phyloP scores from a whole-genome alignment of 2,113 vertebrate genomes.

The Limnothrissa miodon region DNA sequence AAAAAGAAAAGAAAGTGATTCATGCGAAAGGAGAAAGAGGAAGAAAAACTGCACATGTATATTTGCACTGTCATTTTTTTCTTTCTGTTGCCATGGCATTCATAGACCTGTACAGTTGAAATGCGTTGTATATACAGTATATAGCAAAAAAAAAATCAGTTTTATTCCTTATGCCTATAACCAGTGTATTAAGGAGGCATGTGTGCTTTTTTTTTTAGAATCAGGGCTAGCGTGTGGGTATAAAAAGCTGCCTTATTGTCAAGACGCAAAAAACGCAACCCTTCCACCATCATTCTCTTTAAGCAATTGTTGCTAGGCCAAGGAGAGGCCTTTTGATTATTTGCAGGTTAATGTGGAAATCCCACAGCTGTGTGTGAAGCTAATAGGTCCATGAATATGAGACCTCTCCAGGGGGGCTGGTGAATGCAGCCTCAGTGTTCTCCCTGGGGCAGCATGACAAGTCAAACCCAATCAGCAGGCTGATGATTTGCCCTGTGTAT shows the following conservation, averaged over 20 bases:
- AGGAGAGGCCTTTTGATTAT: neutral
- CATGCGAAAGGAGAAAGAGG: conserved; percentile 13
- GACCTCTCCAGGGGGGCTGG: neutral
- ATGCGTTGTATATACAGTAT: conserved; percentile 22
- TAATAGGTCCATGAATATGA: neutral
- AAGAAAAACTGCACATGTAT: conserved; percentile 30
- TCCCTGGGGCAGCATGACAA: neutral
- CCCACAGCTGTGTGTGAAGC: neutral
- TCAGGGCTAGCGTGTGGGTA: neutral
- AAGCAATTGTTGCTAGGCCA: neutral
- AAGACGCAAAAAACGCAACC: neutral
- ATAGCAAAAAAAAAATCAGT: neutral
- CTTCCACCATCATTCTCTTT: neutral
- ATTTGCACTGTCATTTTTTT: conserved; percentile 35
- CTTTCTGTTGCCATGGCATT: neutral
- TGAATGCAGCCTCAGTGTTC: neutral
- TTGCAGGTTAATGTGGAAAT: neutral
- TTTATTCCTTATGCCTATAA: neutral
- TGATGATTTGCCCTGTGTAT: neutral
- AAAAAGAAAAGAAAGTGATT: conserved; percentile 18
- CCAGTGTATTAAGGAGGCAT: neutral
- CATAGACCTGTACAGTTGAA: neutral
- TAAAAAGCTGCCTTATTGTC: neutral
- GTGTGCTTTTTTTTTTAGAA: conserved; percentile 4
- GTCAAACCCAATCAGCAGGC: neutral